Base-by-base conservation (phyloP, 2,888 invertebrate genomes). In the Nasonia oneida region DNA sequence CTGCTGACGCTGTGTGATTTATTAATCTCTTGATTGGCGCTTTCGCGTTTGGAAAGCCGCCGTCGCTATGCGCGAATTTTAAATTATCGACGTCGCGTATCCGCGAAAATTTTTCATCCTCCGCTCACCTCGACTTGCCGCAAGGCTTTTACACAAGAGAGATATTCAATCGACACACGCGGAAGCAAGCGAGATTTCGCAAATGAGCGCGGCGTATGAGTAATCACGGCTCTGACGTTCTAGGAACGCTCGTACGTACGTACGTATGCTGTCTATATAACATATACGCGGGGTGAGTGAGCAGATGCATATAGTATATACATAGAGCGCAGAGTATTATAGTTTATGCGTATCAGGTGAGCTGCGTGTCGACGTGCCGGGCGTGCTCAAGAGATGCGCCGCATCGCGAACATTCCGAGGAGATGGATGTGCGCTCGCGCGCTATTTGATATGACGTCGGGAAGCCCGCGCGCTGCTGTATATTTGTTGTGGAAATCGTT, bases 321-420 rank as follows among this genome's bases (percentile, higher is more conserved):
- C 12, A 61, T 53, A 61, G 6, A 29, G 29, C 29, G 8, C 57
- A 18, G 15, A 8, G 57, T 61, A n/a, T 57, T 61, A n/a, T 61
- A 61, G 57, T 61, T 61, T 23, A 61, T n/a, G n/a, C 57, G 71
- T 70, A 71, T 76, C 73, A 78, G 73, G 70, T 82, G 67, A 70
- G 71, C 42, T 23, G 64, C 39, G 57, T 74, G 67, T 75, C 74
- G 83, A 77, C 83, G 71, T 86, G 80, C 81, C 77, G 29, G 18
- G 29, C 76, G 76, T 83, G 75, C 76, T 71, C 33, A 23, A 47
- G 83, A 86, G 70, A 83, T 83, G 77, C 79, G 50, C 64, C 67
- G 57, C 79, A 81, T 81, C 23, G 67, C 67, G 15, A 70, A 18
- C 82, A 75, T 79, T 83, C 79, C 85, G 23, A 42, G 75, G 80